A percentile compares a stretch with the other conserved stretches of the same genome.
Conservation (phyloP, 1,140 invertebrate genomes). For the Ooceraea biroi region DNA sequence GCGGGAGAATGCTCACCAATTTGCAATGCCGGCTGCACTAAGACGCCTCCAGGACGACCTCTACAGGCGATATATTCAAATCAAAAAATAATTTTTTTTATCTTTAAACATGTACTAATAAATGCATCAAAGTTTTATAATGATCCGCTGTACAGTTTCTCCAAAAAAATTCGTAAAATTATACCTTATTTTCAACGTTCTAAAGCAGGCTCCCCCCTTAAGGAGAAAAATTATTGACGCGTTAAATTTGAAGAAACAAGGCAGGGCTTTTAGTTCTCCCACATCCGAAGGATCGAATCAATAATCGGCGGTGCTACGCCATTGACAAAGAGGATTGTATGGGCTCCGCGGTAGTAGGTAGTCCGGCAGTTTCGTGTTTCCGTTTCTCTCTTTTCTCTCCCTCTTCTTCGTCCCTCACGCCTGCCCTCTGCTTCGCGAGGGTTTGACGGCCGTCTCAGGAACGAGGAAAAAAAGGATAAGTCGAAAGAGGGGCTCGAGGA, state of each 20-base stretch:
- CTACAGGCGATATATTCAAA: too few relatives aligned
- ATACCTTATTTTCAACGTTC: too few relatives aligned
- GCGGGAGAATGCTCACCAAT: too few relatives aligned
- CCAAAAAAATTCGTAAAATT: too few relatives aligned
- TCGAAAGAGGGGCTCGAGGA: conserved; percentile 57
- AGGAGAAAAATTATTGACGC: not conserved
- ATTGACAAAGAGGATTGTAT: conserved; percentile 53
- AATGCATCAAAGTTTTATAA: too few relatives aligned
- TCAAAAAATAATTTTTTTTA: too few relatives aligned
- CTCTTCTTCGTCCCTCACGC: not conserved
- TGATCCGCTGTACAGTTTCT: too few relatives aligned
- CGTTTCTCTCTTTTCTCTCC: conserved; percentile 58
- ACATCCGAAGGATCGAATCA: conserved; percentile 13
- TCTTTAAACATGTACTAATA: too few relatives aligned
- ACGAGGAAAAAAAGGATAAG: conserved; percentile 62
- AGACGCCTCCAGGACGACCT: too few relatives aligned
- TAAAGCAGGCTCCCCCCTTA: too few relatives aligned
- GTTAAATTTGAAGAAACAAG: not conserved
- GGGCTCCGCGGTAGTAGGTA: conserved; percentile 43
- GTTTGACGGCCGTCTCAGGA: conserved; percentile 65
- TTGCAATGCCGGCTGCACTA: too few relatives aligned
- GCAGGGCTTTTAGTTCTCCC: not conserved
- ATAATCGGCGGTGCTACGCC: conserved; percentile 53
- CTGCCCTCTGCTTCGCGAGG: not conserved
- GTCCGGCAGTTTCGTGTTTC: conserved; percentile 58